These are phyloP conservation scores for Parazoanthus swiftii DNA, from an alignment of 92 coral and sea anemone genomes.

Conservation along the genomic window DNA sequence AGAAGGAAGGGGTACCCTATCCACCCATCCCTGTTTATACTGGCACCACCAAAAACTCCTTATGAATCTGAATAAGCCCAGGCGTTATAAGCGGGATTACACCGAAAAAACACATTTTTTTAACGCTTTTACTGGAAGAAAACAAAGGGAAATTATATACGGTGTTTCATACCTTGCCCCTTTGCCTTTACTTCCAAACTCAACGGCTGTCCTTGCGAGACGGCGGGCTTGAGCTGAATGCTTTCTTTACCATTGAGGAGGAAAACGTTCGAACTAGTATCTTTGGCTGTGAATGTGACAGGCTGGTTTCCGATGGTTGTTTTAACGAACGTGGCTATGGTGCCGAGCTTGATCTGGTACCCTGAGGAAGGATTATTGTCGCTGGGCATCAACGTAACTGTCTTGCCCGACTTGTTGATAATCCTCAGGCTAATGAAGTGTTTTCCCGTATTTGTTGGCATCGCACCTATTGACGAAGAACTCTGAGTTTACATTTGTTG, in stretches of 20 bases:
- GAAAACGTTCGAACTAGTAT: conserved; percentile 48
- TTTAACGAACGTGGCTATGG: conserved; percentile 60
- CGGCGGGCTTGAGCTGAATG: conserved; percentile 57
- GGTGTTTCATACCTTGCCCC: conserved; percentile 33
- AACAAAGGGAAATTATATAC: neutral
- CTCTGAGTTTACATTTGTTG: neutral
- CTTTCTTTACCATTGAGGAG: conserved; percentile 69
- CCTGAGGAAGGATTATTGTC: conserved; percentile 66
- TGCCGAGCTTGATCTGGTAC: conserved; percentile 62
- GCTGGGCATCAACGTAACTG: conserved; percentile 59
- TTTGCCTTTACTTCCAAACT: conserved; percentile 50
- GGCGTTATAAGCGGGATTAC: neutral
- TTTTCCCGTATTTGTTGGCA: conserved; percentile 42
- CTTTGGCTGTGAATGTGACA: conserved; percentile 65
- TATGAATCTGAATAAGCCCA: too few relatives aligned
- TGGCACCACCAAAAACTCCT: too few relatives aligned
- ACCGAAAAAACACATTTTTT: too few relatives aligned
- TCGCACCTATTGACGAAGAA: neutral
- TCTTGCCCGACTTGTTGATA: conserved; percentile 77
- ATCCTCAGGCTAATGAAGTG: conserved; percentile 73
- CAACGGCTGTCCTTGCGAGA: conserved; percentile 56
- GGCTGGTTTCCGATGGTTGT: conserved; percentile 67
- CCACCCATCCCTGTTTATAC: too few relatives aligned
- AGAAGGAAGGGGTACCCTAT: too few relatives aligned
- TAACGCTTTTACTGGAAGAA: neutral